phyloP scores from a whole-genome alignment of 2,888 invertebrate genomes.

The Prosopocoilus inquinatus region DNA sequence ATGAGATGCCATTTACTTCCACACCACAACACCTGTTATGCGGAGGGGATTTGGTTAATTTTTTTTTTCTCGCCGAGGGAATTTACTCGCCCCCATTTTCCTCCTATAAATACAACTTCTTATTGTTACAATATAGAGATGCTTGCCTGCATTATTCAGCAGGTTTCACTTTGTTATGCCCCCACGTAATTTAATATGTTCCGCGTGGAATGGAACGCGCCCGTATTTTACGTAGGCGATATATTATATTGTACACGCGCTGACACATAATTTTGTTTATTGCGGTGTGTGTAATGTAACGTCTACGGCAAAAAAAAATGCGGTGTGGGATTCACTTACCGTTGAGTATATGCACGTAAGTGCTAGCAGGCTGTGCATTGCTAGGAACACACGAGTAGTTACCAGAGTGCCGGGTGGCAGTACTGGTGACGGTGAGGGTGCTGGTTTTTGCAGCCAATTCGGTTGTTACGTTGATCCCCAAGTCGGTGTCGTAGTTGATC shows the following conservation, averaged over 20 bases:
- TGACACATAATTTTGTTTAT: neutral
- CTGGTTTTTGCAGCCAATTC: slow-evolving; percentile 70
- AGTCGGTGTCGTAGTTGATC: slow-evolving; percentile 88
- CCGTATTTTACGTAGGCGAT: neutral
- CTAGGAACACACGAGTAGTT: slow-evolving; percentile 89
- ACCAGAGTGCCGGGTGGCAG: slow-evolving; percentile 74
- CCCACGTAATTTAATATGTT: neutral
- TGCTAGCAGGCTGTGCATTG: slow-evolving; percentile 84
- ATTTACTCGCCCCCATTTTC: neutral
- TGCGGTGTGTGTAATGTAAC: no score
- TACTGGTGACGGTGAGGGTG: slow-evolving; percentile 59
- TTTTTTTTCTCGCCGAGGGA: neutral
- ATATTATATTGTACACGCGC: neutral
- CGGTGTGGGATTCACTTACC: slow-evolving; percentile 58
- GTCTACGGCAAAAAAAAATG: neutral
- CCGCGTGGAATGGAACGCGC: neutral
- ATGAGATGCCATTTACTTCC: neutral
- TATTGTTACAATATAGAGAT: neutral
- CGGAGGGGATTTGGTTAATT: neutral
- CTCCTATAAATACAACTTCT: neutral
- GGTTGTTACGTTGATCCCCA: slow-evolving; percentile 83
- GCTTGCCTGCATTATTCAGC: neutral
- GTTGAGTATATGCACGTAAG: slow-evolving; percentile 86
- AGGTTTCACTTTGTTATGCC: no score
- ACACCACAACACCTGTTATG: neutral